Percentiles rank a stretch among this genome's conserved stretches.
Evolutionary conservation across 2,888 invertebrate species (phyloP).

Genomic region (Ichneumoninae sp.): DNA sequence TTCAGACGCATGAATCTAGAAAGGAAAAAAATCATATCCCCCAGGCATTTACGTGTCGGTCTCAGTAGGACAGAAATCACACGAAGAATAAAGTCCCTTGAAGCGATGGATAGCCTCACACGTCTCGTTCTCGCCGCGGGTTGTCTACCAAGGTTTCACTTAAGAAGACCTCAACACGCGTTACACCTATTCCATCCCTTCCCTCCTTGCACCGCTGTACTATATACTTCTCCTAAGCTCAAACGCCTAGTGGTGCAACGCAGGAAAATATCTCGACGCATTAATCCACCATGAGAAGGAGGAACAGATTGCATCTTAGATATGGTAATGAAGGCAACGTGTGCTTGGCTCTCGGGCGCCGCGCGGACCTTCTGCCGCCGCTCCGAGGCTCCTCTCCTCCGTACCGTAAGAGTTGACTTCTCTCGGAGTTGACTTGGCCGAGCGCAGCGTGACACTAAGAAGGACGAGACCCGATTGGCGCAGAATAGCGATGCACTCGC

Average conservation of each 20-base stretch:
- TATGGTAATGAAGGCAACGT: conserved; percentile 84
- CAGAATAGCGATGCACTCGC: conserved; percentile 76
- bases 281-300: conserved; percentile 76
- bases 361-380: conserved; percentile 27
- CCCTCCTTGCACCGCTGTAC: conserved; percentile 10
- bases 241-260: conserved; percentile 52
- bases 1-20: conserved; percentile 16
- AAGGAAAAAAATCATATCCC: conserved; percentile 34
- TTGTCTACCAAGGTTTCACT: conserved; percentile 65
- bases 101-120: conserved; percentile 57
- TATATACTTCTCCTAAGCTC: conserved; percentile 29
- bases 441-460: conserved; percentile 81
- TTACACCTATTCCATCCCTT: conserved; percentile 35
- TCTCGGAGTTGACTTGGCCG: conserved; percentile 65
- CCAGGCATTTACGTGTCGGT: conserved; percentile 10
- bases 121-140: conserved; percentile 63
- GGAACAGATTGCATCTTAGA: conserved; percentile 83
- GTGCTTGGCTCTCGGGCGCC: conserved; percentile 70
- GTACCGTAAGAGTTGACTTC: conserved; percentile 60
- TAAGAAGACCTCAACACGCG: conserved; percentile 61
- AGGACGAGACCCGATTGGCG: conserved; percentile 79
- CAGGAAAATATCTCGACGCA: conserved; percentile 81
- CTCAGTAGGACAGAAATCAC: conserved; percentile 38
- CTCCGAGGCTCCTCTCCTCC: conserved; percentile 61
- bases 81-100: conserved; percentile 54